These are phyloP conservation scores for Drosophila silvestris DNA, from an alignment of 2,888 invertebrate genomes.

Conservation along the genomic window DNA sequence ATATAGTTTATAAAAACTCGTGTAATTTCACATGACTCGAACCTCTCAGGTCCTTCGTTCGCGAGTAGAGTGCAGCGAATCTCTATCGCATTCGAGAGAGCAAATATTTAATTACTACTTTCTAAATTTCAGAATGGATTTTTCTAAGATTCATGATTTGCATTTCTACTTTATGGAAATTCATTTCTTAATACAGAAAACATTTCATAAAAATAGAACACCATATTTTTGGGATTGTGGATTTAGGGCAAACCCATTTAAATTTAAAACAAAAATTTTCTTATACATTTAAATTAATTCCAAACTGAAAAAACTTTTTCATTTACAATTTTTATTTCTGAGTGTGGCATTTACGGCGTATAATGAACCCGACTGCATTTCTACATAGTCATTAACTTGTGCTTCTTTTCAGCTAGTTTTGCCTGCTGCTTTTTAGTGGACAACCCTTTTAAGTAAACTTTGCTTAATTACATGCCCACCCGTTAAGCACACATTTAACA, in stretches of 20 bases:
- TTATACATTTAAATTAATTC: background rate
- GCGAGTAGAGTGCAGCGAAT: too few relatives aligned
- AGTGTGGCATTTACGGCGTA: background rate
- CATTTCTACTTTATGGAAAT: too few relatives aligned
- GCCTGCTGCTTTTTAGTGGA: slow-evolving; percentile 15
- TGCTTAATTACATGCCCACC: slow-evolving; percentile 76
- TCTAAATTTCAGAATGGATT: too few relatives aligned
- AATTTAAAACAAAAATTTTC: background rate
- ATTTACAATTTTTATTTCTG: background rate
- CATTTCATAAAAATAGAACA: background rate
- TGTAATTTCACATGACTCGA: too few relatives aligned
- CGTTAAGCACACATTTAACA: slow-evolving; percentile 73
- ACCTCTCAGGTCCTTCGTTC: too few relatives aligned
- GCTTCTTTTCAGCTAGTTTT: slow-evolving; percentile 1
- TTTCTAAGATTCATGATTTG: background rate
- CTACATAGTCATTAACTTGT: slow-evolving; percentile 36
- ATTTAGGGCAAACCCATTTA: background rate
- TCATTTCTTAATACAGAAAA: background rate
- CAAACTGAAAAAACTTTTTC: background rate
- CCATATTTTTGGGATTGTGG: background rate
- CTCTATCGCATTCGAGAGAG: too few relatives aligned
- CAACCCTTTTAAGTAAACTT: slow-evolving; percentile 75
- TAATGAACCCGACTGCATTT: slow-evolving; percentile 50
- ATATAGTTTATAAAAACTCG: fast-evolving
- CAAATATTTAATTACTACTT: too few relatives aligned